Percentiles rank a stretch among this genome's conserved stretches.
Conservation (phyloP, 2,888 invertebrate species). For the Anoncus sp. region DNA sequence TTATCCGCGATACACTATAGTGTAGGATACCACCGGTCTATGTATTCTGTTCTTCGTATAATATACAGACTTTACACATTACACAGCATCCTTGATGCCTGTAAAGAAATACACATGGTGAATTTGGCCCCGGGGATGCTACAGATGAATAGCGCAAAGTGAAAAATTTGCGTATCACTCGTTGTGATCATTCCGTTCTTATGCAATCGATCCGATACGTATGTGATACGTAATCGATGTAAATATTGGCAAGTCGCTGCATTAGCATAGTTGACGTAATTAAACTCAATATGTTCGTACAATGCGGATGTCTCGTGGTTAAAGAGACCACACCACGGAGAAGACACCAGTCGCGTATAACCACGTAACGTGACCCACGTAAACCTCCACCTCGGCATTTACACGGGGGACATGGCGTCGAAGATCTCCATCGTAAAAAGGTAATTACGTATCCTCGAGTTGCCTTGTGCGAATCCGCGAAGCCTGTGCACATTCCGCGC, state of each 20-base stretch:
- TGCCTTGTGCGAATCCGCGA: conserved; percentile 49
- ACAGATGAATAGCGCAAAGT: conserved; percentile 8
- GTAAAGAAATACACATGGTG: background rate
- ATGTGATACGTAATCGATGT: conserved; percentile 15
- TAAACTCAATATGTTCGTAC: background rate
- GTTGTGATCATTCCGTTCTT: conserved; percentile 4
- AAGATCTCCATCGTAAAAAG: conserved; percentile 72
- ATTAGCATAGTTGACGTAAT: conserved; percentile 25
- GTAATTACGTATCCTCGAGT: conserved; percentile 70
- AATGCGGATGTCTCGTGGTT: conserved; percentile 41
- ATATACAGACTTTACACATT: background rate
- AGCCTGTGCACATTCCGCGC: conserved; percentile 51
- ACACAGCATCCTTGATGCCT: conserved; percentile 30
- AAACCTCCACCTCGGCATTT: conserved; percentile 27
- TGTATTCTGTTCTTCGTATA: conserved; percentile 20
- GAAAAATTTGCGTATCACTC: conserved; percentile 33
- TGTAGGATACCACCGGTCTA: background rate
- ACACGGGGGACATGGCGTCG: conserved; percentile 65
- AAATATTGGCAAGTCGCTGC: background rate
- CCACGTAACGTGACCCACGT: conserved; percentile 17
- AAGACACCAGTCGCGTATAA: background rate
- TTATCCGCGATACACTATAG: conserved; percentile 23
- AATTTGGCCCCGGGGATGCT: conserved; percentile 14
- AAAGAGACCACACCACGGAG: conserved; percentile 14
- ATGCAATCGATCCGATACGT: conserved; percentile 37